Conservation (phyloP, 2,888 invertebrate genomes). For the Boloria selene region DNA sequence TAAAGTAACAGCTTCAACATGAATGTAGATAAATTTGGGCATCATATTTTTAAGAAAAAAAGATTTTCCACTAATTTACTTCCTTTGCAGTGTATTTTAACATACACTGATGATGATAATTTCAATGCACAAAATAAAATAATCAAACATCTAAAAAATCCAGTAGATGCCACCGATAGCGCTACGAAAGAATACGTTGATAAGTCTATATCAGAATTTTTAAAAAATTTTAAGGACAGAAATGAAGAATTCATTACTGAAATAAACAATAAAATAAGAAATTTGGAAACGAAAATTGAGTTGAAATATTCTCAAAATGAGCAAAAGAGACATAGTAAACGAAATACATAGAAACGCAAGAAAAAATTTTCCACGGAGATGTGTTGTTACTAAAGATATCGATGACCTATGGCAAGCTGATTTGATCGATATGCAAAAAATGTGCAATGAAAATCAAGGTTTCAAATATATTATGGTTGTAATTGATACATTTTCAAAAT, state of each 20-base stretch:
- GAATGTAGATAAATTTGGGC: not conserved
- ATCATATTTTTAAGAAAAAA: not conserved
- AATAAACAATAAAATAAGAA: too few relatives aligned
- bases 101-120: constrained; percentile 8
- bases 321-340: too few relatives aligned
- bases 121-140: constrained; percentile 38
- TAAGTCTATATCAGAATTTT: too few relatives aligned
- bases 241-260: too few relatives aligned
- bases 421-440: constrained; percentile 47
- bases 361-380: constrained; percentile 51
- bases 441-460: constrained; percentile 29
- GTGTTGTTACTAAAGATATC: constrained; percentile 52
- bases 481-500: constrained; percentile 61
- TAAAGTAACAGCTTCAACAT: too few relatives aligned
- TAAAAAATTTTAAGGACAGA: too few relatives aligned
- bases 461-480: constrained; percentile 42
- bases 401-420: constrained; percentile 67
- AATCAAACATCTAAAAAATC: constrained; percentile 4
- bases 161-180: not conserved
- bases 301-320: too few relatives aligned
- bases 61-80: not conserved
- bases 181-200: too few relatives aligned
- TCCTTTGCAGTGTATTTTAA: constrained; percentile 8
- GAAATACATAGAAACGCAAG: too few relatives aligned
- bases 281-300: too few relatives aligned